phyloP scores from a whole-genome alignment of 1,140 invertebrate species.

The Onthophagus taurus region DNA sequence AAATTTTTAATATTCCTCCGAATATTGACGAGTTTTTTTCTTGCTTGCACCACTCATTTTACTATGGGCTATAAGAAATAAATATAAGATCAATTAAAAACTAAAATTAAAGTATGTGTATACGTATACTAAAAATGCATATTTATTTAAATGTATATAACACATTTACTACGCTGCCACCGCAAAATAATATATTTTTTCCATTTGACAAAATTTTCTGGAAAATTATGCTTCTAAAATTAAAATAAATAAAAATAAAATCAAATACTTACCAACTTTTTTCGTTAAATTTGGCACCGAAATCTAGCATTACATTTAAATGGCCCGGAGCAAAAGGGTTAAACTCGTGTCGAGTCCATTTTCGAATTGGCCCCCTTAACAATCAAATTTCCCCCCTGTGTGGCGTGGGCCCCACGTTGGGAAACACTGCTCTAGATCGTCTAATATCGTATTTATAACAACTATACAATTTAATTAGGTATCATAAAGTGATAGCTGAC shows the following conservation, averaged over 20 bases:
- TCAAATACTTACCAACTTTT: neutral
- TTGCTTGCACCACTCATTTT: neutral
- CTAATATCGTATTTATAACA: no score
- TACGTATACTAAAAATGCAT: neutral
- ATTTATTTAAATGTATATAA: neutral
- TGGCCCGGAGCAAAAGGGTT: no score
- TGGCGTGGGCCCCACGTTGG: no score
- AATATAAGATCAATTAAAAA: neutral
- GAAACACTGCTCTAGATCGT: no score
- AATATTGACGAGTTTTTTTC: constrained; percentile 3
- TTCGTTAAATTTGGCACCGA: no score
- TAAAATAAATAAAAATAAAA: constrained; percentile 1
- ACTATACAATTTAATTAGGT: no score
- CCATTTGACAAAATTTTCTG: neutral
- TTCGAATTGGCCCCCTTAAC: no score
- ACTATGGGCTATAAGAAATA: neutral
- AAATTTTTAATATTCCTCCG: constrained; percentile 20
- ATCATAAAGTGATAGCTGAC: no score
- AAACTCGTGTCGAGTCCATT: no score
- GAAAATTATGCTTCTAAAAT: neutral
- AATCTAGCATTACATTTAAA: neutral
- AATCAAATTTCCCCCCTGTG: no score
- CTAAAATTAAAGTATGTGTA: neutral
- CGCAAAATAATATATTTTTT: constrained; percentile 1
- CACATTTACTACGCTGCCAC: neutral